Base-by-base conservation (phyloP, 2,888 invertebrate genomes). In the Chloroclysta siterata region DNA sequence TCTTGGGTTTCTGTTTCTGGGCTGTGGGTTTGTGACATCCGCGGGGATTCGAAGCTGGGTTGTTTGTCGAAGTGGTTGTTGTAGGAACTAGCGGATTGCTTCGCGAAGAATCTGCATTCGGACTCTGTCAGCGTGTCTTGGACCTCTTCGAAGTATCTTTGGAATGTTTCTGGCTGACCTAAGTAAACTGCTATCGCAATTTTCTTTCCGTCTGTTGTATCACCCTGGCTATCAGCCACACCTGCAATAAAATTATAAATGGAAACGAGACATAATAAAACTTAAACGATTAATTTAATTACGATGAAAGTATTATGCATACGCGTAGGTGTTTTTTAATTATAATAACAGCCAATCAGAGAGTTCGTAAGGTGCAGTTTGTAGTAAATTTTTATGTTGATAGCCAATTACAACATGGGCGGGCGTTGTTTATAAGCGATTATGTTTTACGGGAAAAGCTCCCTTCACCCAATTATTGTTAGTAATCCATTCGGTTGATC, bases 151-250 rank as follows among this genome's bases (percentile, higher is more conserved):
- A 94, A 94, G 82, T 95, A 95, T 88, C 95, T 94, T 78, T 90
- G 90, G 89, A 96, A 96, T 77, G 95, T 95, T 77, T 97, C 96
- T 15, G 96, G 96, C 77, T 96, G 96, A 13, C 98, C 98, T 66
- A 98, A 93, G 80, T 97, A 97, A 51, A 98, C 97, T 3, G 97
- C 96, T 66, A 98, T 97, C 46, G 97, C 96, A 70, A 98, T 97
- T 79, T 97, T 94, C 88, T 98, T 98, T 57, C 98, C 97, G 74
- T 97, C 97, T 0, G 95, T 95, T 58, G 96, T 95, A 75, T 95
- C 95, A 22, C 94, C 94, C 76, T 94, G 90, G 72, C 94, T 95
- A 72, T 95, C 95, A 0, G 93, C 94, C 33, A 94, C 92, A 70
- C 93, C 93, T 93, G 76, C 68, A 70, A 75, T 65, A 53, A 61